Evolutionary conservation across 2,888 invertebrate species (phyloP), one percentile per base, ranked within the genome.

Genomic region (Mechanitis mazaeus): DNA sequence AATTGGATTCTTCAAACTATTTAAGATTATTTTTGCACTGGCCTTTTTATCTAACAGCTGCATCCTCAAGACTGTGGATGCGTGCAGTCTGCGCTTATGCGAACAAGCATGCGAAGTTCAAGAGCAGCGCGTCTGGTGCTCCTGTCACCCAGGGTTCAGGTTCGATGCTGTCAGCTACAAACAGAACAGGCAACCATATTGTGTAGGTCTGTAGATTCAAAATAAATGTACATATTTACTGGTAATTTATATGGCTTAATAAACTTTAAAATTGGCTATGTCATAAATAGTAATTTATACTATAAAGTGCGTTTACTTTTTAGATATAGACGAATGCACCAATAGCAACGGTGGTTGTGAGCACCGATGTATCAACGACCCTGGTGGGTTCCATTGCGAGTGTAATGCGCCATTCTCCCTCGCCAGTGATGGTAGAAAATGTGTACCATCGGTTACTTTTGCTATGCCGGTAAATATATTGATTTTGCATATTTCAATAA

Each of bases 81-180:
- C 93, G 0, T 94, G 94, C 79, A 91, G 91, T 55, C 80, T 94
- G 74, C 84, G 88, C 67, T 81, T 94, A 12, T 94, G 94, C 76
- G 94, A 94, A 77, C 94, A 94, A 73, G 91, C 90, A 55, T 94
- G 94, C 72, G 91, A 92, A 38, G 91, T 93, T n/a, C 91, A 90
- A 58, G 86, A 91, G 20, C 92, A 92, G 65, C 80, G 91, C 53
- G 85, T 94, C 45, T 93, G 94, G 81, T 94, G 94, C 78, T 92
- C 93, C 35, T 94, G 94, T 72, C 92, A 90, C 74, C 84, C 86
- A 35, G 94, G 94, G 1, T 94, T 92, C 79, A 87, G 83, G 69
- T 93, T 93, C 80, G 89, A 87, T 71, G 81, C 87, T 1, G 91
- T 92, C 63, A 92, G 92, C 75, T 93, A 92, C 74, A 84, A 79